Conservation (phyloP, 2,888 invertebrate genomes). For the Sarcophaga variegata region DNA sequence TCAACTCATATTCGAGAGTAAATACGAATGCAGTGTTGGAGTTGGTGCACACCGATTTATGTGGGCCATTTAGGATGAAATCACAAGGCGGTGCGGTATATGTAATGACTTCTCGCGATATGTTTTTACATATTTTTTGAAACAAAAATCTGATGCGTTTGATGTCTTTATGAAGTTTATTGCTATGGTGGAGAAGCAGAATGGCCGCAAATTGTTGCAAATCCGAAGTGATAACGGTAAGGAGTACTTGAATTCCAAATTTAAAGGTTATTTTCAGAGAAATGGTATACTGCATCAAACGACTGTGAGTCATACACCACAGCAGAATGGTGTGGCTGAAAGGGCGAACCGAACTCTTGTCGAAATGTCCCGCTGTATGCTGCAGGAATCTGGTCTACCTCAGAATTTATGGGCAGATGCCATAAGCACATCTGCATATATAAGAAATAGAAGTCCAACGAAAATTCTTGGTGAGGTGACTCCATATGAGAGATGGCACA, state of each 20-base stretch:
- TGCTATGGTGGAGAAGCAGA: conserved; percentile 61
- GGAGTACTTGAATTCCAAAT: background rate
- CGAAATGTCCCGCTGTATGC: conserved; percentile 69
- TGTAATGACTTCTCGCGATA: conserved; percentile 56
- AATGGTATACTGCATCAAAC: conserved; percentile 65
- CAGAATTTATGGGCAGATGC: conserved; percentile 38
- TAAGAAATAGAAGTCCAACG: conserved; percentile 26
- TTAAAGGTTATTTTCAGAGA: too few relatives aligned
- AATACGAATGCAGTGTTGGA: conserved; percentile 25
- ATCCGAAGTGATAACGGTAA: conserved; percentile 43
- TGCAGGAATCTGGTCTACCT: conserved; percentile 53
- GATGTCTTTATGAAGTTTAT: conserved; percentile 41
- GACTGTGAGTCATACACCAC: conserved; percentile 38
- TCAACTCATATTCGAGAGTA: conserved; percentile 4
- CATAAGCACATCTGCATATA: too few relatives aligned
- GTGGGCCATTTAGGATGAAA: conserved; percentile 19
- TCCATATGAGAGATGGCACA: conserved; percentile 66
- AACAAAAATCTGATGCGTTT: conserved; percentile 57
- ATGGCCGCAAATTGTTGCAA: conserved; percentile 42
- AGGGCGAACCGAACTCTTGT: conserved; percentile 55
- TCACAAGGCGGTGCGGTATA: conserved; percentile 59
- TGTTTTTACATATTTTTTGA: conserved; percentile 52
- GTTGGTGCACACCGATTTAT: too few relatives aligned
- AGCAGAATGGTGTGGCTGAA: conserved; percentile 65
- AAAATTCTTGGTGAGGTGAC: conserved; percentile 65